Evolutionary conservation across 1,140 invertebrate species (phyloP).

Genomic region (Procambarus virginalis): DNA sequence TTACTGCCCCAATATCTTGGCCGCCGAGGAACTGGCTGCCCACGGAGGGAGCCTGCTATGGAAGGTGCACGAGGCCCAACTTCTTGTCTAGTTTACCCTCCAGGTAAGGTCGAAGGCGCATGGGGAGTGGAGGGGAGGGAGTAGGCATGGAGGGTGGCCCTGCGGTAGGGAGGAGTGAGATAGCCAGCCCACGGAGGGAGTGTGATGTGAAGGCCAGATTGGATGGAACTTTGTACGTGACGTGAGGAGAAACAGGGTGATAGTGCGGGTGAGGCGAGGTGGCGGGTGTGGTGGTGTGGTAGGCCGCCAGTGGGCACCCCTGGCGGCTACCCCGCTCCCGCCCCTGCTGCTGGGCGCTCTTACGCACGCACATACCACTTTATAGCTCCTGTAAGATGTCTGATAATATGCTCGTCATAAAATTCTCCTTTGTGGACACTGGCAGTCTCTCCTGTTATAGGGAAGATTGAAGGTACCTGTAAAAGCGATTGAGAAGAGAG

Average conservation of each 20-base stretch:
- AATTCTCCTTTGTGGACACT: not conserved
- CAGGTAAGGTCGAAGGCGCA: not conserved
- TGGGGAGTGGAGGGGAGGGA: not conserved
- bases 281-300: not conserved
- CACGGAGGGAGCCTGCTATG: not conserved
- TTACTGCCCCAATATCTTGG: not conserved
- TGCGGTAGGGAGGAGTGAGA: not conserved
- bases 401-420: not conserved
- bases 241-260: not conserved
- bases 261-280: not conserved
- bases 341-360: not conserved
- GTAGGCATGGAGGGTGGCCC: not conserved
- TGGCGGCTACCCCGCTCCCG: not conserved
- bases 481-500: not conserved
- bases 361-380: not conserved
- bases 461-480: not conserved
- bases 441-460: not conserved
- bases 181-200: not conserved
- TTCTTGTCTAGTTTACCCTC: not conserved
- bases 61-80: not conserved
- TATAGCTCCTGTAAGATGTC: not conserved
- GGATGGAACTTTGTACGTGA: not conserved
- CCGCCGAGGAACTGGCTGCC: not conserved
- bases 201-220: not conserved
- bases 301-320: not conserved